These are phyloP conservation scores for Abscondita cerata DNA, from an alignment of 2,888 invertebrate genomes.

Conservation along the genomic window DNA sequence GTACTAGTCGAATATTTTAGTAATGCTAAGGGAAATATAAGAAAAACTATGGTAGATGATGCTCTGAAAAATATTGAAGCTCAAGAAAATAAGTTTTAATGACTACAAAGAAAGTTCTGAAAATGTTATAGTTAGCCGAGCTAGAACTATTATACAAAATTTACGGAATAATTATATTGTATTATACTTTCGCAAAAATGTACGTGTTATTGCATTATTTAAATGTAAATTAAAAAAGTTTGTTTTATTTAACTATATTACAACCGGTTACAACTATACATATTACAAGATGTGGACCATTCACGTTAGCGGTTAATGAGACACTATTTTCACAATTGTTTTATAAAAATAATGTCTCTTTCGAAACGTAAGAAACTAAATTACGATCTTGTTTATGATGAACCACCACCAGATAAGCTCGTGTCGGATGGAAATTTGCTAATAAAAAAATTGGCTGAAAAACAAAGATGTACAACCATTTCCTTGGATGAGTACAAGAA, in stretches of 20 bases:
- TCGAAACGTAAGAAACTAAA: not conserved
- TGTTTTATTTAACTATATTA: no score
- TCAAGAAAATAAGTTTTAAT: slow-evolving; percentile 63
- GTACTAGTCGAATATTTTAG: slow-evolving; percentile 74
- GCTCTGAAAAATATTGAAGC: slow-evolving; percentile 70
- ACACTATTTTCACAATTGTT: no score
- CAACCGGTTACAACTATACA: no score
- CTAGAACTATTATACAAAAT: slow-evolving; percentile 71
- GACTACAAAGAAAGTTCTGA: slow-evolving; percentile 46
- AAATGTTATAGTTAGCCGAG: slow-evolving; percentile 64
- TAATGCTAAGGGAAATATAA: slow-evolving; percentile 71
- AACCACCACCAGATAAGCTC: slow-evolving; percentile 48
- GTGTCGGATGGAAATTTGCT: slow-evolving; percentile 52
- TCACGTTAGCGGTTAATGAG: no score
- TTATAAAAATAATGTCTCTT: no score
- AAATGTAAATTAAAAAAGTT: no score
- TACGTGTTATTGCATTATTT: no score
- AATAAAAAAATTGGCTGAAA: slow-evolving; percentile 52
- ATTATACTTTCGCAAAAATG: no score
- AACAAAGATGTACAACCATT: slow-evolving; percentile 50
- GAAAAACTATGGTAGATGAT: slow-evolving; percentile 67
- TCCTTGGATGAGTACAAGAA: slow-evolving; percentile 50
- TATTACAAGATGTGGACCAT: no score
- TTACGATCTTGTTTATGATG: slow-evolving; percentile 26
- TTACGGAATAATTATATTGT: slow-evolving; percentile 60